These are phyloP conservation scores for Aporophyla nigra DNA, from an alignment of 2,888 invertebrate species.

Conservation along the genomic window DNA sequence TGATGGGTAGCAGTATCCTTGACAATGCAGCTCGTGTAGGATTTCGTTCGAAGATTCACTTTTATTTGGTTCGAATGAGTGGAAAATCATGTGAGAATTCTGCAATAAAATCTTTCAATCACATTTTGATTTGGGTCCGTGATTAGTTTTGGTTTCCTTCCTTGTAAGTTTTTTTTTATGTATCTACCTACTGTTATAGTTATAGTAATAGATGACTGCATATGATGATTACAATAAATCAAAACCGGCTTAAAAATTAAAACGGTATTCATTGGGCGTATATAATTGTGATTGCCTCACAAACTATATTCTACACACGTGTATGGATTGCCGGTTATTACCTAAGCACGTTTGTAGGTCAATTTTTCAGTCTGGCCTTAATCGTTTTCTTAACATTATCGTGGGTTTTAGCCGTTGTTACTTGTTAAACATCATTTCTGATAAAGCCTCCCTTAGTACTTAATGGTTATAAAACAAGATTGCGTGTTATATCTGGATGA, in stretches of 20 bases:
- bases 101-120: not conserved
- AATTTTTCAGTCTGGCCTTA: conserved; percentile 26
- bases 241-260: conserved; percentile 15
- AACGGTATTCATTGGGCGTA: conserved; percentile 13
- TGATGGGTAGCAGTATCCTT: conserved; percentile 14
- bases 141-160: conserved; percentile 12
- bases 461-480: conserved; percentile 10
- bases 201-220: not conserved
- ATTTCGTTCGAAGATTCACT: conserved; percentile 12
- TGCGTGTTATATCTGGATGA: conserved; percentile 18
- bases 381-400: conserved; percentile 6
- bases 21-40: conserved; percentile 6
- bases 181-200: too few relatives aligned
- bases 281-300: conserved; percentile 28
- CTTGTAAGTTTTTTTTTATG: conserved; percentile 1
- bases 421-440: conserved; percentile 8
- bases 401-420: not conserved
- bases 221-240: conserved; percentile 1
- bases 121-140: conserved; percentile 8
- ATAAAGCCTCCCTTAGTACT: conserved; percentile 22
- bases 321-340: conserved; percentile 36
- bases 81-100: not conserved
- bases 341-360: conserved; percentile 10
- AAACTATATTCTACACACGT: conserved; percentile 26
- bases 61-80: not conserved